Percentiles rank a stretch among this genome's conserved stretches.
Conservation (phyloP, 2,888 invertebrate genomes). For the Lasioglossum marginatum region DNA sequence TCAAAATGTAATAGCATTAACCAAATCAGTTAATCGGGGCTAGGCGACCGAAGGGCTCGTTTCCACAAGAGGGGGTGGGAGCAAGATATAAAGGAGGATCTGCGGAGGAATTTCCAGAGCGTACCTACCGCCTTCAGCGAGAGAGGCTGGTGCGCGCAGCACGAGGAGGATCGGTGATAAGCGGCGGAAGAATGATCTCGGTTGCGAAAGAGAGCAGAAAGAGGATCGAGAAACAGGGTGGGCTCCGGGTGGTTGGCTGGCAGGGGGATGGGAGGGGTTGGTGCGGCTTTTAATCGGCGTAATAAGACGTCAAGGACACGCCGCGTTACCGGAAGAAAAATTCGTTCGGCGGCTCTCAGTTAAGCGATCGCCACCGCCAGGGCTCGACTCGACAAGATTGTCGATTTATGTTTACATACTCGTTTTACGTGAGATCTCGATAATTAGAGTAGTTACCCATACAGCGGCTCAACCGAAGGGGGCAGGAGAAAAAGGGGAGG, state of each 20-base stretch:
- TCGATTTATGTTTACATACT: constrained; percentile 75
- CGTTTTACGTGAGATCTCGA: constrained; percentile 73
- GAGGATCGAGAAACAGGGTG: background rate
- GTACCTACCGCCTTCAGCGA: constrained; percentile 46
- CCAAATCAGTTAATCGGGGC: constrained; percentile 30
- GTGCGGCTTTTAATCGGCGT: constrained; percentile 62
- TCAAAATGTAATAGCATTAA: background rate
- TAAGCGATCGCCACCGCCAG: constrained; percentile 61
- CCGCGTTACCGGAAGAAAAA: constrained; percentile 65
- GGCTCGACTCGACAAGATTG: constrained; percentile 67
- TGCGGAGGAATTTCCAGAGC: constrained; percentile 24
- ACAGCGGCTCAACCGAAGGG: constrained; percentile 21
- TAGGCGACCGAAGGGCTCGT: constrained; percentile 11
- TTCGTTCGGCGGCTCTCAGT: constrained; percentile 63
- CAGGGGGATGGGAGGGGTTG: constrained; percentile 1
- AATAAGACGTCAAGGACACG: constrained; percentile 68
- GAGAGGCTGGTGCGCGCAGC: constrained; percentile 22
- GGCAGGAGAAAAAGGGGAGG: constrained; percentile 11
- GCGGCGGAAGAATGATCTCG: constrained; percentile 49
- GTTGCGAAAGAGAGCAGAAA: background rate
- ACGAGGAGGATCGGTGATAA: constrained; percentile 52
- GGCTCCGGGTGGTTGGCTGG: background rate
- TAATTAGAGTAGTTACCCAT: constrained; percentile 73
- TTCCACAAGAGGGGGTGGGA: constrained; percentile 26
- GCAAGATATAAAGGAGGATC: constrained; percentile 41